These are phyloP conservation scores for Riparia riparia DNA, from an alignment of 2,113 vertebrate species.

Conservation along the genomic window DNA sequence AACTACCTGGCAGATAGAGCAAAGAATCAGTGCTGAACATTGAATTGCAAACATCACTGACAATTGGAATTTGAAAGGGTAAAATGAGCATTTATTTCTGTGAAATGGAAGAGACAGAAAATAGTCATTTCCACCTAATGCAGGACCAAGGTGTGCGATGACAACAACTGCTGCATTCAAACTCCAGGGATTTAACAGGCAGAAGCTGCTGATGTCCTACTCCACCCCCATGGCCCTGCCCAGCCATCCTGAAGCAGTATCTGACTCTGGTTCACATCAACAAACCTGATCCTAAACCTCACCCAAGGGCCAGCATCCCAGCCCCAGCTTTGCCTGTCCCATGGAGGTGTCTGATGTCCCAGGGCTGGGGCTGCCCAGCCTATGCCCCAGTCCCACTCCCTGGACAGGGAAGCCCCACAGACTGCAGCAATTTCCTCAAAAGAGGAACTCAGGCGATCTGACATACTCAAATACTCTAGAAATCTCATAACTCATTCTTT, in stretches of 20 bases:
- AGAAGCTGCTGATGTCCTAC: too few species aligned
- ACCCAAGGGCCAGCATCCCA: fast-evolving
- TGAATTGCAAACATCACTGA: background rate
- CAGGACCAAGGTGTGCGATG: background rate
- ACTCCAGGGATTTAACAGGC: background rate
- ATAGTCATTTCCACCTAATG: background rate
- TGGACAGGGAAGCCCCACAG: background rate
- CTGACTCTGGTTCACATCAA: background rate
- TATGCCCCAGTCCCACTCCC: background rate
- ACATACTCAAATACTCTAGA: background rate
- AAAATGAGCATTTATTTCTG: background rate
- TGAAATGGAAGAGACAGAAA: background rate
- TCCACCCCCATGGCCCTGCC: fast-evolving
- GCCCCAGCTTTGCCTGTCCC: too few species aligned
- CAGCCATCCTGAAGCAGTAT: background rate
- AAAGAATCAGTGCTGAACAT: background rate
- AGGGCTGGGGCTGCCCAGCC: background rate
- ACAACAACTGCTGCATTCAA: background rate
- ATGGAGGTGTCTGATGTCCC: fast-evolving
- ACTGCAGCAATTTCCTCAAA: background rate
- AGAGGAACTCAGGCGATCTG: background rate
- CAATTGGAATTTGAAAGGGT: background rate
- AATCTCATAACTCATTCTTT: background rate
- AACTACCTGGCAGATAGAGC: background rate
- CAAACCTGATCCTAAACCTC: background rate